These are phyloP conservation scores for Tringa solitaria DNA, from an alignment of 2,113 vertebrate species.

Conservation along the genomic window DNA sequence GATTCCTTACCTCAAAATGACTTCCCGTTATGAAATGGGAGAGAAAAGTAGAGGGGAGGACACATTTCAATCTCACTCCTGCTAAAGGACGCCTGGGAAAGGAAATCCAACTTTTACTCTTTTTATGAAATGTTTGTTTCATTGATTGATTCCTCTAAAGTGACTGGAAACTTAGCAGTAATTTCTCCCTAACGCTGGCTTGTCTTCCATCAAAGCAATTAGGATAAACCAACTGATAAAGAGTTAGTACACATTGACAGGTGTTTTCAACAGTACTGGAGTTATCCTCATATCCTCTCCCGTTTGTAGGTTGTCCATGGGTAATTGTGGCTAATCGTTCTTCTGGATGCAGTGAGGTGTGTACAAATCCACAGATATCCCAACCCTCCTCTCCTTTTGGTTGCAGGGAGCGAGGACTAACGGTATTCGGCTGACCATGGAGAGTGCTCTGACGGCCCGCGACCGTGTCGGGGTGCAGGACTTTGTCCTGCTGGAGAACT, in stretches of 20 bases:
- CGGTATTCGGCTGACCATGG: conserved; percentile 92
- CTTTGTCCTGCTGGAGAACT: conserved; percentile 96
- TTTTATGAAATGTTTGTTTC: background rate
- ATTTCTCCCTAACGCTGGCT: background rate
- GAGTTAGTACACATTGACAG: accelerated
- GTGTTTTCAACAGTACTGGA: background rate
- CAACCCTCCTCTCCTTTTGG: background rate
- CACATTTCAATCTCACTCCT: background rate
- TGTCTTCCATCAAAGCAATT: background rate
- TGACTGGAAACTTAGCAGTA: background rate
- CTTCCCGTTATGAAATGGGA: conserved; percentile 2
- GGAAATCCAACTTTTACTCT: background rate
- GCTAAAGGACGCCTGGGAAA: background rate
- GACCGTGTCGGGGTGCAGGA: conserved; percentile 98
- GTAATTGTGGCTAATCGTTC: background rate
- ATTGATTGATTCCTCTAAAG: background rate
- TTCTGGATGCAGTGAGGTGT: background rate
- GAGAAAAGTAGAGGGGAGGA: background rate
- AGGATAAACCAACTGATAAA: background rate
- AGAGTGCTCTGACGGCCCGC: conserved; percentile 95
- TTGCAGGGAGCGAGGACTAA: conserved; percentile 85
- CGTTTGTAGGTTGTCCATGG: background rate
- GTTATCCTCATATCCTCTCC: background rate
- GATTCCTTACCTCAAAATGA: background rate
- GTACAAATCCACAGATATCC: background rate